Percentiles rank a stretch among this genome's conserved stretches.
These are phyloP conservation scores for Alligator sinensis DNA, from an alignment of 2,113 vertebrate species.

Conservation along the genomic window DNA sequence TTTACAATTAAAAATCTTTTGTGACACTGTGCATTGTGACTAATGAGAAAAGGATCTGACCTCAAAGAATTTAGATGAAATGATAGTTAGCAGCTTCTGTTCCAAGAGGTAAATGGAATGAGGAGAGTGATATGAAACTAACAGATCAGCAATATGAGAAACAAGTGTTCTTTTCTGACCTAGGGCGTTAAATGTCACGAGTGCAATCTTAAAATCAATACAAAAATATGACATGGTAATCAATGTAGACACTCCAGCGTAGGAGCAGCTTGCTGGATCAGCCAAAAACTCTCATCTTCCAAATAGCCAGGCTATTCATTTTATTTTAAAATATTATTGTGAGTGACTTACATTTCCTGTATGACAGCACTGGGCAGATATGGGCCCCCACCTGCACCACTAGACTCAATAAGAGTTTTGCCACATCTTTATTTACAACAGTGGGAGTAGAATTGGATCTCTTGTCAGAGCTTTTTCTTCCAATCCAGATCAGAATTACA, in stretches of 20 bases:
- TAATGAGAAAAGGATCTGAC: not conserved
- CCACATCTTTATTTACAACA: not conserved
- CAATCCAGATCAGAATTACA: not conserved
- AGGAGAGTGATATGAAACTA: not conserved
- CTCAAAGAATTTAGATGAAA: not conserved
- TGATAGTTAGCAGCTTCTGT: not conserved
- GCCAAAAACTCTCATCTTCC: not conserved
- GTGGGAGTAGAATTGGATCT: not conserved
- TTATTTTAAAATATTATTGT: not conserved
- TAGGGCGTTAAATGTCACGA: not conserved
- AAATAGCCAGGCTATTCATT: not conserved
- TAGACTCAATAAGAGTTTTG: not conserved
- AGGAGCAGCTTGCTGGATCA: not conserved
- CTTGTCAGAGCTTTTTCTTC: not conserved
- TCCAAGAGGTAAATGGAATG: not conserved
- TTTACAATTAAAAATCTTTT: not conserved
- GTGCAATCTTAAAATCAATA: not conserved
- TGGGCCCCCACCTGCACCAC: not conserved
- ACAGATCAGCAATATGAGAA: not conserved
- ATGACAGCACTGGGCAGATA: not conserved
- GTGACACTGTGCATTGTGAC: not conserved
- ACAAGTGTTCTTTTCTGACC: not conserved
- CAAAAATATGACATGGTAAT: not conserved
- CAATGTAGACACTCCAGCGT: not conserved
- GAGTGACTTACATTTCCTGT: not conserved